Evolutionary conservation across 2,797 vertebrate genomes (phyloP), one percentile per base, ranked within the genome.

Genomic region (Limosa lapponica): DNA sequence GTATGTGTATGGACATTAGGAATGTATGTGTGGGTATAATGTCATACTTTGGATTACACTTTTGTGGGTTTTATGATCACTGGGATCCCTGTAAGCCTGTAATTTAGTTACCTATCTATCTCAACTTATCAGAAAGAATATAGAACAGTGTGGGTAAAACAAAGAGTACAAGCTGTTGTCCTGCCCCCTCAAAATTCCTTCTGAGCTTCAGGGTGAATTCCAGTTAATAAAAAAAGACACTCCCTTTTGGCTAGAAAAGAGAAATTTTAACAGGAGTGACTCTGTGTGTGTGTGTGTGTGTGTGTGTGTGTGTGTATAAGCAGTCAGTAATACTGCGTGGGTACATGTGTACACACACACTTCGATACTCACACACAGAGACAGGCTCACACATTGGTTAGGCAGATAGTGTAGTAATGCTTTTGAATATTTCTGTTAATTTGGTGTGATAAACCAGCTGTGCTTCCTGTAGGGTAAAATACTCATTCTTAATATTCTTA

Each of bases 181-280:
- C 88, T 91, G 36, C 81, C 81, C 55, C 44, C 78, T 94, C 86
- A 92, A 89, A 89, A 92, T 90, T 95, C 82, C n/a, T 89, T 67
- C 43, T 79, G 46, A 92, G 73, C 83, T 92, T 72, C 92, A 84
- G 58, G 73, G 70, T 96, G 80, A 87, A 94, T 93, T 94, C 70
- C 57, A 83, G 37, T 86, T 90, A 85, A 89, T 87, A 79, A 62
- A 87, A 91, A 75, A 61, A 71, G 65, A 7, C 90, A 94, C 88
- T 86, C 80, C 86, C 77, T 95, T 96, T 84, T 94, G 93, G 58
- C 86, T 90, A 32, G 65, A 83, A 94, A 90, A 86, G 46, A 82
- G 32, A 89, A 24, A 44, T 73, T 89, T 87, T 89, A 91, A 64
- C 44, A 69, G 74, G 44, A 89, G 49, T 2, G 8, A 71, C 59